Base-by-base conservation (phyloP, 2,797 vertebrate species). In the Aphelocoma californica region DNA sequence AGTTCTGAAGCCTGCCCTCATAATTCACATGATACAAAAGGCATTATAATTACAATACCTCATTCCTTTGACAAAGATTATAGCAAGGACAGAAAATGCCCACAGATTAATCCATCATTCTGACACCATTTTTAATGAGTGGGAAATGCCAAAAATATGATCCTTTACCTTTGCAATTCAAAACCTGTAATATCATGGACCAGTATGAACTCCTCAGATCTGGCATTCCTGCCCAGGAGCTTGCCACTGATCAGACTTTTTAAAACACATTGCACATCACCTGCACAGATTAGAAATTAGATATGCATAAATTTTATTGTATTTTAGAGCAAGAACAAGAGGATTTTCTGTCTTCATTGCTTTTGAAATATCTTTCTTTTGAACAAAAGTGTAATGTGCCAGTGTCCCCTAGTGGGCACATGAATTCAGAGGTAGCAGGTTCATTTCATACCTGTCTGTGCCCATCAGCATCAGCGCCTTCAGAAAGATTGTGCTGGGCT, bases 81-180 rank as follows among this genome's bases (percentile, higher is more conserved):
- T 86, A 95, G 92, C 91, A 97, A 97, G 96, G 97, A 97, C 91
- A 97, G 92, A 98, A 98, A 97, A 95, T 97, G 83, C 80, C 94
- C 97, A 95, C 82, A 97, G 97, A 98, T 98, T 97, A 98, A 98
- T 98, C 96, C 96, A 97, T 98, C 98, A 98, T 95, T 87, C 81
- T 97, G 96, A 98, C 97, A 97, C 61, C 81, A 71, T 95, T 97
- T 97, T 95, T 98, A 98, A 98, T 98, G 97, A 98, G 97, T 92
- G 93, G 89, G 78, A 98, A 97, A 98, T 98, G 97, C 95, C 95
- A 98, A 95, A 97, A 97, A 81, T 75, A 95, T 94, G 92, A 98
- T 97, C 97, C 81, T 97, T 98, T 97, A 97, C 96, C 86, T 81
- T 88, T 89, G 79, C 94, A 95, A 93, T 91, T 95, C 91, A 91